A percentile compares a stretch with the other conserved stretches of the same genome.
Conservation (phyloP, 2,888 invertebrate species). For the Anodontia alba region DNA sequence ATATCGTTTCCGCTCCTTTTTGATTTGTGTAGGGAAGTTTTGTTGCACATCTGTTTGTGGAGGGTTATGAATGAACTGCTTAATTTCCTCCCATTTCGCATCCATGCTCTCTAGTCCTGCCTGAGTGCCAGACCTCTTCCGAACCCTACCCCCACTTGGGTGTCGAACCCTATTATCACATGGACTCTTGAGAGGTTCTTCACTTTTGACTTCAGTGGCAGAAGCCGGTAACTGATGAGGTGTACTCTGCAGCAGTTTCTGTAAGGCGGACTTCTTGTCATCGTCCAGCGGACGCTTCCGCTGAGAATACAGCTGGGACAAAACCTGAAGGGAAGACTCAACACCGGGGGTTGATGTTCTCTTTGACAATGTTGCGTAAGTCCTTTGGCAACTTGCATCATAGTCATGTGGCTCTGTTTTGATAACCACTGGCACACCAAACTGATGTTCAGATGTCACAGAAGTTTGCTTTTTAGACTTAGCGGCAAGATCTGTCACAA, state of each 20-base stretch:
- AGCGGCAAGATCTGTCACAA: not conserved
- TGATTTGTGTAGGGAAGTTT: slow-evolving; percentile 26
- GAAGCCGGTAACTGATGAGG: slow-evolving; percentile 23
- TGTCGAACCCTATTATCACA: not conserved
- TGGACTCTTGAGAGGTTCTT: slow-evolving; percentile 31
- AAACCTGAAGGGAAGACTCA: not conserved
- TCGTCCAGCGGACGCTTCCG: not conserved
- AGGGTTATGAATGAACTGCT: slow-evolving; percentile 69
- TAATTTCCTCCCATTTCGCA: slow-evolving; percentile 79
- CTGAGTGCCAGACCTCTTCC: slow-evolving; percentile 41
- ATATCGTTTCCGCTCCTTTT: slow-evolving; percentile 61
- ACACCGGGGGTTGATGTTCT: not conserved
- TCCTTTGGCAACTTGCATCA: not conserved
- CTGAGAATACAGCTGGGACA: not conserved
- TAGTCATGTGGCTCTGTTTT: slow-evolving; percentile 31
- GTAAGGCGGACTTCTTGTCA: slow-evolving; percentile 20
- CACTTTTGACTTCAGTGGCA: slow-evolving; percentile 31
- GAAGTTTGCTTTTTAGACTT: not conserved
- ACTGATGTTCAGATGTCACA: not conserved
- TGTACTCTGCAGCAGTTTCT: slow-evolving; percentile 36
- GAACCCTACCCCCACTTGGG: not conserved
- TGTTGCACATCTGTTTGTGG: slow-evolving; percentile 12
- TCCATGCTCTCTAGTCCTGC: slow-evolving; percentile 68
- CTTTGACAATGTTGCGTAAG: not conserved
- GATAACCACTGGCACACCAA: not conserved